Evolutionary conservation across 2,113 vertebrate genomes (phyloP).

Genomic region (Addax nasomaculatus): DNA sequence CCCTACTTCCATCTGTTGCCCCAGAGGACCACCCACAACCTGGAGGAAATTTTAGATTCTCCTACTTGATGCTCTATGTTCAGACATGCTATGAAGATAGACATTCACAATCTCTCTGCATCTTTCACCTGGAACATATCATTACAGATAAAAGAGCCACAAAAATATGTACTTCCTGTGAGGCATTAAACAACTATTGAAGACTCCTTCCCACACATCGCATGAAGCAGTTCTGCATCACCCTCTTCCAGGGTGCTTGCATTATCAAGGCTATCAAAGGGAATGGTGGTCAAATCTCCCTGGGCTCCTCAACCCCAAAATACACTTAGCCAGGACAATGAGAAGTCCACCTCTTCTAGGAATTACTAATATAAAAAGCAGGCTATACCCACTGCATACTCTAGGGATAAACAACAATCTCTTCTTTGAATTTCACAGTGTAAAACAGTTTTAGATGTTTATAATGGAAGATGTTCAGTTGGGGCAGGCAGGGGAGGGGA

Average conservation of each 20-base stretch:
- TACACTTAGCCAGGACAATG: neutral
- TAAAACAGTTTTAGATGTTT: neutral
- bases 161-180: conserved; percentile 43
- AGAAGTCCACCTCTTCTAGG: neutral
- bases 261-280: neutral
- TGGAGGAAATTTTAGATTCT: neutral
- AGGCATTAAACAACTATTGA: neutral
- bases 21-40: neutral
- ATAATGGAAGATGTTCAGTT: neutral
- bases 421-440: neutral
- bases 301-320: neutral
- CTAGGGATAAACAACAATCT: neutral
- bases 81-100: conserved; percentile 7
- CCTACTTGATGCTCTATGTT: neutral
- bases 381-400: neutral
- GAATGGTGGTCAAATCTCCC: neutral
- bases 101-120: neutral
- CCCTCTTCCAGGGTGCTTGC: neutral
- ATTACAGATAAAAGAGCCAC: neutral
- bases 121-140: conserved; percentile 17
- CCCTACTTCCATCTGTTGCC: neutral
- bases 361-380: neutral
- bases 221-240: neutral
- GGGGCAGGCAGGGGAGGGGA: neutral
- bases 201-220: conserved; percentile 3